Percentiles rank a stretch among this genome's conserved stretches.
Conservation (phyloP, 2,888 invertebrate genomes). For the Toxonevra muliebris region DNA sequence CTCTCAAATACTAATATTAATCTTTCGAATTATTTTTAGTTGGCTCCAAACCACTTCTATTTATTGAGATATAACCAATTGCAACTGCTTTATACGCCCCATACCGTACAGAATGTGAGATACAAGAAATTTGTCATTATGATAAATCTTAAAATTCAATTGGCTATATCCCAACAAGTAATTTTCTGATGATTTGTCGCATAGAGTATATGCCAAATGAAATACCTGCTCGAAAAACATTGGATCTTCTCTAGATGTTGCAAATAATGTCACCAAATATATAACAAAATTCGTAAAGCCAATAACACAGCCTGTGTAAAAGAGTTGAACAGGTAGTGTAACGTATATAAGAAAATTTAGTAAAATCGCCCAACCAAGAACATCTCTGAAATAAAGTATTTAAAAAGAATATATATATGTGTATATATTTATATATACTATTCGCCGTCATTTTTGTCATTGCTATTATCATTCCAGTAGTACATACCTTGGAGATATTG, state of each 20-base stretch:
- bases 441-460: background rate
- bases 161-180: too few relatives aligned
- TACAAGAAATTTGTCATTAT: too few relatives aligned
- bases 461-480: background rate
- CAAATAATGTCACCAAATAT: conserved; percentile 70
- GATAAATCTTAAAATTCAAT: too few relatives aligned
- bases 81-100: too few relatives aligned
- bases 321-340: conserved; percentile 75
- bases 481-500: conserved; percentile 62
- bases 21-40: too few relatives aligned
- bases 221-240: conserved; percentile 67
- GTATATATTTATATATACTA: background rate
- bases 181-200: too few relatives aligned
- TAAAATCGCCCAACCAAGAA: conserved; percentile 77
- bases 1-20: too few relatives aligned
- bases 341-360: conserved; percentile 79
- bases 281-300: conserved; percentile 71
- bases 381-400: conserved; percentile 66
- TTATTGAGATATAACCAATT: too few relatives aligned
- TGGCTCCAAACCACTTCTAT: too few relatives aligned
- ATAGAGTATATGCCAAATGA: background rate
- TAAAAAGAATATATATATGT: background rate
- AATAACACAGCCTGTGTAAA: conserved; percentile 70
- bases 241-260: conserved; percentile 68
- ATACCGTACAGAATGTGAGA: too few relatives aligned